Conservation (phyloP, 2,888 invertebrate species). For the Suillia variegata region DNA sequence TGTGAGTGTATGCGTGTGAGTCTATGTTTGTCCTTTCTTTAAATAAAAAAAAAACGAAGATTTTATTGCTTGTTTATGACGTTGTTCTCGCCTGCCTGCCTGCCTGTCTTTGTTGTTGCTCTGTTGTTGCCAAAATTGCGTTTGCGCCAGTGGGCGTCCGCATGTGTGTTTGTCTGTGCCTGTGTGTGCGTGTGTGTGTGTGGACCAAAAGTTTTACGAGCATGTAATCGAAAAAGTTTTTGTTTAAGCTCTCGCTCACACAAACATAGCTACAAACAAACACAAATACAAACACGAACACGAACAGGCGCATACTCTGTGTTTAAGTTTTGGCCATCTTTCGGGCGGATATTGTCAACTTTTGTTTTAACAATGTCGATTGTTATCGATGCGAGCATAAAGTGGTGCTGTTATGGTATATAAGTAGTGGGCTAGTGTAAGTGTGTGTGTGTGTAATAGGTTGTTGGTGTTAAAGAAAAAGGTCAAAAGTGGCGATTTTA, state of each 20-base stretch:
- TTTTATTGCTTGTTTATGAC: constrained; percentile 52
- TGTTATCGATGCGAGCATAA: background rate
- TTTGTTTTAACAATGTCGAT: background rate
- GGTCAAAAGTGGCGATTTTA: too few relatives aligned
- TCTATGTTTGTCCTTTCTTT: constrained; percentile 30
- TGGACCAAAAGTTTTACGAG: constrained; percentile 45
- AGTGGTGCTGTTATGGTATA: background rate
- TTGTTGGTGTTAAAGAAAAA: too few relatives aligned
- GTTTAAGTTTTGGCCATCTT: background rate
- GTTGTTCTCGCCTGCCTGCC: constrained; percentile 27
- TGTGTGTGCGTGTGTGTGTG: too few relatives aligned
- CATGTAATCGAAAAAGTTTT: constrained; percentile 52
- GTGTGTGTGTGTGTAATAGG: background rate
- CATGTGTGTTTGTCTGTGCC: too few relatives aligned
- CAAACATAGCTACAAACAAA: too few relatives aligned
- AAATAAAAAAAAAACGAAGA: constrained; percentile 27
- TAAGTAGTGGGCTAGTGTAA: too few relatives aligned
- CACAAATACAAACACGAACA: background rate
- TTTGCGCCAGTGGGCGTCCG: background rate
- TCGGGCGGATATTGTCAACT: background rate
- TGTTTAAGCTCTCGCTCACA: constrained; percentile 38
- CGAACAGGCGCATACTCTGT: background rate
- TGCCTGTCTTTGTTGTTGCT: background rate
- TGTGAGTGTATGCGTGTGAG: background rate
- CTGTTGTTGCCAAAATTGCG: background rate